Percentiles rank a stretch among this genome's conserved stretches.
Conservation (phyloP, 1,140 invertebrate genomes). For the Lamellibrachia luymesi region DNA sequence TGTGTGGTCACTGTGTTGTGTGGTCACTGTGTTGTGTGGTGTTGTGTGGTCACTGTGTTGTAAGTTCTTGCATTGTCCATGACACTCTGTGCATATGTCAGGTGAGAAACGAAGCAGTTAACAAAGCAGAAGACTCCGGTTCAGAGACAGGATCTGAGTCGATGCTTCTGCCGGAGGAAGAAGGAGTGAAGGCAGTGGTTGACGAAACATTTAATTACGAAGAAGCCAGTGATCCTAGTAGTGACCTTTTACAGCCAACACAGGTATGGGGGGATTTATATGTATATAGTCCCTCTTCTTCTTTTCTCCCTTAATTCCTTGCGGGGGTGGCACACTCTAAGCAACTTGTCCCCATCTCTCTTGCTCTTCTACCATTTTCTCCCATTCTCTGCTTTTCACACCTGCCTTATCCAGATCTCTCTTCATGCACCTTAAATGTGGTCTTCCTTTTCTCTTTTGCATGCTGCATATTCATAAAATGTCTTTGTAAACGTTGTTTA, state of each 20-base stretch:
- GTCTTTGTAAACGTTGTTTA: no score
- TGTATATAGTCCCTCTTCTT: no score
- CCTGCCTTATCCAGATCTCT: not conserved
- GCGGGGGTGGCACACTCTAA: no score
- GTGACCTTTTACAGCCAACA: slow-evolving; percentile 44
- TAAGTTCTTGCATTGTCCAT: not conserved
- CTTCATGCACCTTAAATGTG: not conserved
- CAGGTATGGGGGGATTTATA: slow-evolving; percentile 32
- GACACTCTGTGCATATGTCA: not conserved
- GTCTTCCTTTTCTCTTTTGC: not conserved
- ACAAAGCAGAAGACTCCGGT: slow-evolving; percentile 27
- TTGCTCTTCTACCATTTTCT: not conserved
- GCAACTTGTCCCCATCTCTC: not conserved
- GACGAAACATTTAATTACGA: slow-evolving; percentile 12
- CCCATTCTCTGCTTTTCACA: not conserved
- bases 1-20: not conserved
- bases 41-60: not conserved
- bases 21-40: not conserved
- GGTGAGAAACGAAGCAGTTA: not conserved
- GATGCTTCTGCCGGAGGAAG: slow-evolving; percentile 34
- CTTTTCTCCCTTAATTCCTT: no score
- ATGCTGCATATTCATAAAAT: no score
- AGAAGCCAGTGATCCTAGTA: slow-evolving; percentile 38
- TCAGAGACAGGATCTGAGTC: slow-evolving; percentile 46
- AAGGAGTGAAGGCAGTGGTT: not conserved